Evolutionary conservation across 2,797 vertebrate genomes (phyloP).

Genomic region (Taenioides sp.): DNA sequence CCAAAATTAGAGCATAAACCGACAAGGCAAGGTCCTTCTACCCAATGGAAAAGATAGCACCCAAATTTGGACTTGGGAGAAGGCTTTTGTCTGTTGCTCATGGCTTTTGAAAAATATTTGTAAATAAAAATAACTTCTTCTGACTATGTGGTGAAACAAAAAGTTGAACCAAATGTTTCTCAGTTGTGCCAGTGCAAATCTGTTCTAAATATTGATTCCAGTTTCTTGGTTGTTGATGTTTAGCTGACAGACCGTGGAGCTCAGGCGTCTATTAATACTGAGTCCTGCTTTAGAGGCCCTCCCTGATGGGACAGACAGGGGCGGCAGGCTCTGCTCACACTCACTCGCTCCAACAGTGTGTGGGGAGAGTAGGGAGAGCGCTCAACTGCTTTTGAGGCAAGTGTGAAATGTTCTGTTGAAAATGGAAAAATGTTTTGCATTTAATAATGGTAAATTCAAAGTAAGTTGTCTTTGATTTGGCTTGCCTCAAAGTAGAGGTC

Average conservation of each 20-base stretch:
- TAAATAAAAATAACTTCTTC: neutral
- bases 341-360: constrained; percentile 50
- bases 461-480: neutral
- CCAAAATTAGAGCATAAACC: neutral
- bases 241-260: constrained; percentile 51
- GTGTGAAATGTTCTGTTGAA: neutral
- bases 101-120: neutral
- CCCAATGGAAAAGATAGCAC: neutral
- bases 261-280: constrained; percentile 74
- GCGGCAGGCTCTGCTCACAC: constrained; percentile 62
- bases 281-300: constrained; percentile 65
- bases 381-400: neutral
- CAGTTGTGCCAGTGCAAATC: constrained; percentile 15
- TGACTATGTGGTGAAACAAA: neutral
- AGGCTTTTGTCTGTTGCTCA: neutral
- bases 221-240: constrained; percentile 54
- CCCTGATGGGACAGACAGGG: constrained; percentile 66
- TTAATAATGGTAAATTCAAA: neutral
- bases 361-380: constrained; percentile 27
- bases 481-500: neutral
- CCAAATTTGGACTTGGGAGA: neutral
- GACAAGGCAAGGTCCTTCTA: neutral
- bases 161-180: neutral
- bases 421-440: neutral
- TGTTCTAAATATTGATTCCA: constrained; percentile 68